A percentile compares a stretch with the other conserved stretches of the same genome.
Evolutionary conservation across 1,140 invertebrate species (phyloP).

Genomic region (Mamestra configurata): DNA sequence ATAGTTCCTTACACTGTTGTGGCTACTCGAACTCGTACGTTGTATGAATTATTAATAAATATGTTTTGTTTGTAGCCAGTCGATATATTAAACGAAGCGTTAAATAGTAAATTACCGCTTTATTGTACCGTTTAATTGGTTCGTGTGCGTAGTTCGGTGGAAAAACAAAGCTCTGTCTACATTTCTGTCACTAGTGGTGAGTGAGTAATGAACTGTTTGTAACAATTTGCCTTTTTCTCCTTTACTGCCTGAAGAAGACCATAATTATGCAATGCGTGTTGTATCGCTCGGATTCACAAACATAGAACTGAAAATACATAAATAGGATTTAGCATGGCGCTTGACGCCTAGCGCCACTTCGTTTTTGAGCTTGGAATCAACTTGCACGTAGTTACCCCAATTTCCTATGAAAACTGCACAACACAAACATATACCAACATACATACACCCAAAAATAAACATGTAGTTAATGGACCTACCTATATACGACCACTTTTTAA

Average conservation of each 20-base stretch:
- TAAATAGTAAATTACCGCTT: slow-evolving; percentile 48
- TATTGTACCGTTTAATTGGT: slow-evolving; percentile 38
- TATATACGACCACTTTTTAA: slow-evolving; percentile 4
- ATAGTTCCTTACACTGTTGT: slow-evolving; percentile 13
- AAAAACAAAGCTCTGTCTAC: slow-evolving; percentile 29
- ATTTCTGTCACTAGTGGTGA: slow-evolving; percentile 13
- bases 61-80: slow-evolving; percentile 41
- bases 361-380: not conserved
- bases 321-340: not conserved
- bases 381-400: not conserved
- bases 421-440: not conserved
- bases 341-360: not conserved
- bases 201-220: slow-evolving; percentile 3
- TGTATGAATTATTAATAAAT: slow-evolving; percentile 44
- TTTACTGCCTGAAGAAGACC: not conserved
- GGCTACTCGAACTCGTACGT: slow-evolving; percentile 21
- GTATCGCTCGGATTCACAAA: slow-evolving; percentile 14
- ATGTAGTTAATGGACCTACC: not conserved
- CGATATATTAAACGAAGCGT: slow-evolving; percentile 46
- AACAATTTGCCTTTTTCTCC: slow-evolving; percentile 31
- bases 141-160: slow-evolving; percentile 7
- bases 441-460: not conserved
- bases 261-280: slow-evolving; percentile 11
- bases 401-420: not conserved
- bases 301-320: not conserved